Evolutionary conservation across 1,140 invertebrate genomes (phyloP).

Genomic region (Hyposmocoma kahamanoa): DNA sequence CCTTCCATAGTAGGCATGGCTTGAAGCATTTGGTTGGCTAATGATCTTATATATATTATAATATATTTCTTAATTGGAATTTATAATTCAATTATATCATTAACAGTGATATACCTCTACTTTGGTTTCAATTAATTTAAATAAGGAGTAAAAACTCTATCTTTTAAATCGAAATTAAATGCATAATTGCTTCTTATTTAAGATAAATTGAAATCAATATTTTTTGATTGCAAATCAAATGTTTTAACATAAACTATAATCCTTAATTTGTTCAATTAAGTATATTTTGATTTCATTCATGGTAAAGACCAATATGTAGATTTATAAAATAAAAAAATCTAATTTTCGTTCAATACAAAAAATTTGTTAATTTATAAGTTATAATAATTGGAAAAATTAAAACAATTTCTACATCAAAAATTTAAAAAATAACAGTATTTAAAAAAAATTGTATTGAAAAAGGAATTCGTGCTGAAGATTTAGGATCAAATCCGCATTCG

Average conservation of each 20-base stretch:
- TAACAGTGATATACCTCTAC: constrained; percentile 75
- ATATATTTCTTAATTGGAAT: constrained; percentile 65
- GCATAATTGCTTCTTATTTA: constrained; percentile 74
- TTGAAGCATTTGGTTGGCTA: too few relatives aligned
- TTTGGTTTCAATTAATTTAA: constrained; percentile 75
- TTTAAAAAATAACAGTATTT: constrained; percentile 78
- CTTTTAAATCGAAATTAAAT: constrained; percentile 77
- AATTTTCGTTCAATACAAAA: constrained; percentile 51
- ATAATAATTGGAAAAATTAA: constrained; percentile 73
- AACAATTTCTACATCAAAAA: constrained; percentile 79
- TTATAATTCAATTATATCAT: constrained; percentile 64
- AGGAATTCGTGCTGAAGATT: constrained; percentile 69
- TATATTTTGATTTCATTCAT: constrained; percentile 78
- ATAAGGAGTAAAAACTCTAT: constrained; percentile 69
- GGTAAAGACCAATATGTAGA: constrained; percentile 73
- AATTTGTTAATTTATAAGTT: constrained; percentile 47
- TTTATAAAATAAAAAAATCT: constrained; percentile 73
- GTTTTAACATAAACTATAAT: constrained; percentile 76
- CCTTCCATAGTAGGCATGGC: too few relatives aligned
- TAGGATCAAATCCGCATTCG: constrained; percentile 79
- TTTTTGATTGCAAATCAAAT: constrained; percentile 78
- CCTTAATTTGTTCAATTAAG: constrained; percentile 74
- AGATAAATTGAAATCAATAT: constrained; percentile 73
- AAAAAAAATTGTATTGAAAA: constrained; percentile 78
- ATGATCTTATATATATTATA: too few relatives aligned